Percentiles rank a stretch among this genome's conserved stretches.
These are phyloP conservation scores for Mesoclemmys tuberculata DNA, from an alignment of 2,113 vertebrate species.

Conservation along the genomic window DNA sequence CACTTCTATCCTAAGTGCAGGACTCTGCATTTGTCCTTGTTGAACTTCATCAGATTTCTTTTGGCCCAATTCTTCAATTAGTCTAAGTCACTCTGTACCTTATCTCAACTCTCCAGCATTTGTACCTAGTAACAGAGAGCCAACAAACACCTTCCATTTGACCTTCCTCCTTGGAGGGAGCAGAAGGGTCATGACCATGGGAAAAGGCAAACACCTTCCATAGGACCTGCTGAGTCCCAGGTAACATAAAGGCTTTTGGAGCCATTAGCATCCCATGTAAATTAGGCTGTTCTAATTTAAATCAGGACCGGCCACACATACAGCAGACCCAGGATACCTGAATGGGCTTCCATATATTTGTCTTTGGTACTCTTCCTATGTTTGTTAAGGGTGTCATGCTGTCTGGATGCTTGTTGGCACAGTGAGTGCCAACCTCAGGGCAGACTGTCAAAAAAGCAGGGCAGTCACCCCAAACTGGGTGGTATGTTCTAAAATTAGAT, in stretches of 20 bases:
- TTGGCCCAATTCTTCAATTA: too few species aligned
- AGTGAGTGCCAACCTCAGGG: not conserved
- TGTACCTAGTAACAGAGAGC: not conserved
- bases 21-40: too few species aligned
- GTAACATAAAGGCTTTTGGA: not conserved
- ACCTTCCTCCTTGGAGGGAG: not conserved
- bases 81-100: too few species aligned
- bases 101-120: too few species aligned
- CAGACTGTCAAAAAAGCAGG: not conserved
- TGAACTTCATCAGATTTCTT: too few species aligned
- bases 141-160: not conserved
- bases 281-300: accelerated
- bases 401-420: not conserved
- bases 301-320: not conserved
- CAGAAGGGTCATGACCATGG: not conserved
- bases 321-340: accelerated
- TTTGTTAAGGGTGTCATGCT: not conserved
- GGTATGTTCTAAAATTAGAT: not conserved
- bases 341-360: not conserved
- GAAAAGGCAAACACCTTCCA: not conserved
- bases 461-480: not conserved
- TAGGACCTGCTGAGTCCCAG: not conserved
- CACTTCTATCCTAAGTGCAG: too few species aligned
- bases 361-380: not conserved
- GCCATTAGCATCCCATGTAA: not conserved